phyloP scores from a whole-genome alignment of 2,113 vertebrate genomes.

The Ranitomeya variabilis region DNA sequence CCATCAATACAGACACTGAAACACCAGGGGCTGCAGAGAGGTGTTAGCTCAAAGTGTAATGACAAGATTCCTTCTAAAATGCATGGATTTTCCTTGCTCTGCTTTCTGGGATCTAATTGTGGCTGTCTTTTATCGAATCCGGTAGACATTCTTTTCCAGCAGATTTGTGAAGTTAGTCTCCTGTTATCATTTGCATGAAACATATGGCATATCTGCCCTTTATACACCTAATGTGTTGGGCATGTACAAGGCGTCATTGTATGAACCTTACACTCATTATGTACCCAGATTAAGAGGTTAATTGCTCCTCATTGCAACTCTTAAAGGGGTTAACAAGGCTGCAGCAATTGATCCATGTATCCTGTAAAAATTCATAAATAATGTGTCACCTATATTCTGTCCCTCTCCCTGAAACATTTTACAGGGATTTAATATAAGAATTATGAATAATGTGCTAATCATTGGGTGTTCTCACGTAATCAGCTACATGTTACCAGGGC shows the following conservation, averaged over 20 bases:
- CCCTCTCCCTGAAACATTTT: neutral
- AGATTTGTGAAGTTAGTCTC: no score
- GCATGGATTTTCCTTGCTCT: no score
- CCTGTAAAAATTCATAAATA: conserved; percentile 8
- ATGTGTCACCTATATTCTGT: neutral
- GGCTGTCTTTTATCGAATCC: no score
- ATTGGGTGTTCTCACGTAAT: conserved; percentile 12
- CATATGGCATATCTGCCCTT: neutral
- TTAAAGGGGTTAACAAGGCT: neutral
- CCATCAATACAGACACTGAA: neutral
- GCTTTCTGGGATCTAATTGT: no score
- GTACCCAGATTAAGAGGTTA: neutral
- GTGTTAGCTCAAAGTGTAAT: neutral
- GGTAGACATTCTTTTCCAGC: no score
- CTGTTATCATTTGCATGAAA: neutral
- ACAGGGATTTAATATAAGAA: conserved; percentile 11
- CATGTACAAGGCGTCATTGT: neutral
- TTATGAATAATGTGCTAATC: conserved; percentile 34
- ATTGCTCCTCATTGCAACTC: neutral
- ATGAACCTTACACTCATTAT: neutral
- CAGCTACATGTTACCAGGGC: conserved; percentile 17
- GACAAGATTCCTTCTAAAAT: no score
- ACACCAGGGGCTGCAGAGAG: neutral
- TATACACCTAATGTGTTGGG: neutral
- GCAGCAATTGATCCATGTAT: conserved; percentile 11